A percentile compares a stretch with the other conserved stretches of the same genome.
phyloP scores from a whole-genome alignment of 2,888 invertebrate species.

The Caenorhabditis sp. region DNA sequence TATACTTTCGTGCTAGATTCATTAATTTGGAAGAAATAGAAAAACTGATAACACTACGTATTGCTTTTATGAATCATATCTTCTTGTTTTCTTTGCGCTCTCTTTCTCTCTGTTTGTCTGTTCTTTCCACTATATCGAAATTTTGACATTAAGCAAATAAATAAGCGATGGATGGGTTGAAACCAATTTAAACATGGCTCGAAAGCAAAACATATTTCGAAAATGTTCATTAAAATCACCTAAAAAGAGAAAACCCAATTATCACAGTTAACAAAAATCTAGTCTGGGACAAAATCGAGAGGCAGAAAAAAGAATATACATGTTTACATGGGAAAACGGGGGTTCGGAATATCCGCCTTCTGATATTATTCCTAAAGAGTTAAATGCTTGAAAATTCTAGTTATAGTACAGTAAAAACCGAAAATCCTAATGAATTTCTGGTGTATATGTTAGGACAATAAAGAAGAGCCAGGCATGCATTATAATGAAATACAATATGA shows the following conservation, averaged over 20 bases:
- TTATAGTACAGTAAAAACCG: too few relatives aligned
- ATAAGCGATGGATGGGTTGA: not conserved
- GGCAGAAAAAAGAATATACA: not conserved
- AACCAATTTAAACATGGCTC: not conserved
- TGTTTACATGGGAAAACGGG: not conserved
- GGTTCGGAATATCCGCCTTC: too few relatives aligned
- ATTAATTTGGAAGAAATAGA: too few relatives aligned
- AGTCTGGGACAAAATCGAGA: not conserved
- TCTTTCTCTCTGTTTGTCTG: not conserved
- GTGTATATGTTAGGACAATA: conserved; percentile 81
- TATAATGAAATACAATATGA: conserved; percentile 85
- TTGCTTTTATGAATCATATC: not conserved
- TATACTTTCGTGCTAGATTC: too few relatives aligned
- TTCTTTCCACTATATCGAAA: not conserved
- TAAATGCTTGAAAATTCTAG: not conserved
- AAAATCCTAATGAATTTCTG: conserved; percentile 73
- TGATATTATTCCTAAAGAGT: not conserved
- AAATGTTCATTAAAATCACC: not conserved
- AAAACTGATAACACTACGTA: not conserved
- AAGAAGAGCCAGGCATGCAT: conserved; percentile 85
- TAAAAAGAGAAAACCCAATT: not conserved
- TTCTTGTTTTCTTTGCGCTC: not conserved
- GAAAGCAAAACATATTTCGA: not conserved
- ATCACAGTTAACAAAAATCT: not conserved
- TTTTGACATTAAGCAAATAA: conserved; percentile 2